Conservation (phyloP, 2,113 vertebrate species). For the Desmodus rotundus region DNA sequence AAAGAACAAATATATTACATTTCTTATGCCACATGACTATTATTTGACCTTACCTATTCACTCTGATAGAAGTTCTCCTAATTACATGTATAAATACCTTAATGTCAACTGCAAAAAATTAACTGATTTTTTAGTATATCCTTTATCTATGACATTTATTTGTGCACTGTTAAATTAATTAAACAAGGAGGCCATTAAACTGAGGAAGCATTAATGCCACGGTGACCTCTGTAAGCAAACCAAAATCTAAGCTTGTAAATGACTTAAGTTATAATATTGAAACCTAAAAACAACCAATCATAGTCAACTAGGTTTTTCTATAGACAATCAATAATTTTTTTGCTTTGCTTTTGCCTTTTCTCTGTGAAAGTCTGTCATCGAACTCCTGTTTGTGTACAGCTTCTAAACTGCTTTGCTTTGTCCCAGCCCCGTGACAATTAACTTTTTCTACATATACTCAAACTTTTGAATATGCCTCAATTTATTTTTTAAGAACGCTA, state of each 20-base stretch:
- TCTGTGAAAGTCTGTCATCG: neutral
- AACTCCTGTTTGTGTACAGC: neutral
- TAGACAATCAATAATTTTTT: neutral
- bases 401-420: neutral
- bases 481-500: neutral
- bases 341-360: neutral
- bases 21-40: constrained; percentile 52
- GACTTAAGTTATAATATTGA: neutral
- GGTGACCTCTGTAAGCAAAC: neutral
- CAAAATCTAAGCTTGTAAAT: neutral
- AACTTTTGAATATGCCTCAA: neutral
- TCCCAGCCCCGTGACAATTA: neutral
- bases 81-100: constrained; percentile 62
- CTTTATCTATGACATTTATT: constrained; percentile 9
- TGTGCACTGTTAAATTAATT: neutral
- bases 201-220: neutral
- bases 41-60: constrained; percentile 55
- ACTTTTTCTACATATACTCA: neutral
- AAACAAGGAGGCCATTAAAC: neutral
- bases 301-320: neutral
- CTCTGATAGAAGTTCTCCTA: constrained; percentile 61
- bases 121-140: constrained; percentile 57
- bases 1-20: neutral
- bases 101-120: constrained; percentile 48
- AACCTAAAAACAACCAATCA: neutral